phyloP scores from a whole-genome alignment of 2,888 invertebrate genomes.

The Plagiodera versicolora region DNA sequence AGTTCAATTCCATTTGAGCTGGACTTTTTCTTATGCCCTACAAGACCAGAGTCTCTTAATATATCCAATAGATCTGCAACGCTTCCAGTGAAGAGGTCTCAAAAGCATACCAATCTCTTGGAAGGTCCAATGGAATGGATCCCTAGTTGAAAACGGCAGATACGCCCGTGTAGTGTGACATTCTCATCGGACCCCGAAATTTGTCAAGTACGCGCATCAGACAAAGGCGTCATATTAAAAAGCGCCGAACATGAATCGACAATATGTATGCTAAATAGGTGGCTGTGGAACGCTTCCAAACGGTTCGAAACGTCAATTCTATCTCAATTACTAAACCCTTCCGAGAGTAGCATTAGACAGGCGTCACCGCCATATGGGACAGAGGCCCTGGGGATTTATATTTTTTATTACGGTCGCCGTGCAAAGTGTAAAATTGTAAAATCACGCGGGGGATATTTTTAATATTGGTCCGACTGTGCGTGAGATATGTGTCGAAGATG shows the following conservation, averaged over 20 bases:
- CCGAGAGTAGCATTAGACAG: constrained; percentile 42
- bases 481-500: constrained; percentile 38
- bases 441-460: constrained; percentile 44
- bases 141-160: background rate
- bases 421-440: constrained; percentile 48
- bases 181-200: constrained; percentile 33
- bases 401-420: constrained; percentile 44
- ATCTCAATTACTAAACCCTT: constrained; percentile 54
- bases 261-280: constrained; percentile 55
- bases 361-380: constrained; percentile 40
- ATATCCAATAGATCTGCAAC: too few relatives aligned
- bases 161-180: background rate
- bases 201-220: constrained; percentile 33
- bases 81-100: too few relatives aligned
- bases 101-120: background rate
- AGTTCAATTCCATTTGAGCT: too few relatives aligned
- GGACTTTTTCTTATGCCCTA: too few relatives aligned
- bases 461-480: constrained; percentile 41
- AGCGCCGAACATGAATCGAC: constrained; percentile 50
- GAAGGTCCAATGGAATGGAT: background rate
- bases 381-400: constrained; percentile 44
- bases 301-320: constrained; percentile 50
- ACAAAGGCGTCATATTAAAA: constrained; percentile 46
- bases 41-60: too few relatives aligned
- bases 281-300: constrained; percentile 38